A percentile compares a stretch with the other conserved stretches of the same genome.
These are phyloP conservation scores for Trachelus troglodyta DNA, from an alignment of 2,888 invertebrate genomes.

Conservation along the genomic window DNA sequence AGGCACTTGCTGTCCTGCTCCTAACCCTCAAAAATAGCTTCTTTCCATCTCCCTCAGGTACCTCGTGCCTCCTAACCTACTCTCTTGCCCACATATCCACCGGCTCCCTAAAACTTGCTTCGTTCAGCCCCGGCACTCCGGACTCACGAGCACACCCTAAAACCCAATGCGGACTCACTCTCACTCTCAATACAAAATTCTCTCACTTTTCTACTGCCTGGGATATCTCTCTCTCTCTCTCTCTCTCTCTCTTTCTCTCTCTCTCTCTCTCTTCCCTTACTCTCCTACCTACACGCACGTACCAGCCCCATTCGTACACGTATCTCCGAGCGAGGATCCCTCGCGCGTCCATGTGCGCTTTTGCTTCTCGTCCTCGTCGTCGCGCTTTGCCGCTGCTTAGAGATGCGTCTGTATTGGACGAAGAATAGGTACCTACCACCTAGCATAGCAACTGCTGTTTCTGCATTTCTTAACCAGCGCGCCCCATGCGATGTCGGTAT, in stretches of 20 bases:
- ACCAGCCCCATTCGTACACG: conserved; percentile 17
- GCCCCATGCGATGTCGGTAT: conserved; percentile 53
- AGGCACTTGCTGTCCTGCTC: conserved; percentile 64
- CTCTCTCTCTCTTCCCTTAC: conserved; percentile 18
- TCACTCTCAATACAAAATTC: conserved; percentile 19
- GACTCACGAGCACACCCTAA: conserved; percentile 14
- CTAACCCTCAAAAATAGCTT: conserved; percentile 50
- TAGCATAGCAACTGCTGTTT: conserved; percentile 66
- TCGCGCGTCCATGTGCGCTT: conserved; percentile 21
- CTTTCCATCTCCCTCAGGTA: conserved; percentile 48
- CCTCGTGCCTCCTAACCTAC: conserved; percentile 61
- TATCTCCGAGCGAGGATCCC: conserved; percentile 20
- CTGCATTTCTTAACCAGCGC: conserved; percentile 61
- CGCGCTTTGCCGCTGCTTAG: conserved; percentile 8
- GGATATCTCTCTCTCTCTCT: conserved; percentile 17
- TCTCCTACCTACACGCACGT: conserved; percentile 24
- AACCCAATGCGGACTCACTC: conserved; percentile 22
- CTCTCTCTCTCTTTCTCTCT: conserved; percentile 15
- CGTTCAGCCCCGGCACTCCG: conserved; percentile 39
- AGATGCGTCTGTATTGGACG: conserved; percentile 30
- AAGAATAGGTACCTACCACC: conserved; percentile 45
- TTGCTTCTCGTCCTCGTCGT: conserved; percentile 9
- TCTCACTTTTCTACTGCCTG: conserved; percentile 26
- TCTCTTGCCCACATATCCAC: conserved; percentile 46
- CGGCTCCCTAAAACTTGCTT: conserved; percentile 48